These are phyloP conservation scores for Cheilosia impressa DNA, from an alignment of 2,888 invertebrate genomes.

Conservation along the genomic window DNA sequence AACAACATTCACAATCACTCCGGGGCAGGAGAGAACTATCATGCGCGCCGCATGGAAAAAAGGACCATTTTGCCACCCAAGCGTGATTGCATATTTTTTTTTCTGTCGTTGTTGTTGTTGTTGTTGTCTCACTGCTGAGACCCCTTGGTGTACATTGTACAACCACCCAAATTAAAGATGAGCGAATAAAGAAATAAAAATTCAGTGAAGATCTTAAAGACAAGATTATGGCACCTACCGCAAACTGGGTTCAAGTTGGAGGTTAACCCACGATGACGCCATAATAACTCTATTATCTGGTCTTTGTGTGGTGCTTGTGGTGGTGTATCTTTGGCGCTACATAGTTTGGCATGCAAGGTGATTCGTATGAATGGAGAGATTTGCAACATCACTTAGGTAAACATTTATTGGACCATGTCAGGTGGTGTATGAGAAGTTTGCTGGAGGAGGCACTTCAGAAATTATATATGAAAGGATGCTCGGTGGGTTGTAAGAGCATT, in stretches of 20 bases:
- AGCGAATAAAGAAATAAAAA: constrained; percentile 75
- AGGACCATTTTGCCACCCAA: constrained; percentile 73
- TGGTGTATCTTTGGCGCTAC: constrained; percentile 14
- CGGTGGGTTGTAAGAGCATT: constrained; percentile 24
- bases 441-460: constrained; percentile 8
- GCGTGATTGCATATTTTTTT: constrained; percentile 60
- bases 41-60: constrained; percentile 47
- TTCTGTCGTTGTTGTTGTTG: constrained; percentile 15
- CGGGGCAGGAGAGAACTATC: constrained; percentile 26
- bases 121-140: constrained; percentile 5
- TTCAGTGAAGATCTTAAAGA: constrained; percentile 69
- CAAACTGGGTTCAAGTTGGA: constrained; percentile 74
- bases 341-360: constrained; percentile 46
- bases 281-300: constrained; percentile 73
- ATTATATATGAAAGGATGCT: constrained; percentile 36
- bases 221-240: constrained; percentile 75
- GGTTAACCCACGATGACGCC: constrained; percentile 74
- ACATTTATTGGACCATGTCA: constrained; percentile 66
- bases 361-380: constrained; percentile 57
- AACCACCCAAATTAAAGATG: constrained; percentile 71
- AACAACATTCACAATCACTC: constrained; percentile 68
- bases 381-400: constrained; percentile 63
- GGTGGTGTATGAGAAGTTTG: constrained; percentile 39
- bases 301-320: constrained; percentile 5
- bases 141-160: constrained; percentile 13